Evolutionary conservation across 2,113 vertebrate species (phyloP), one percentile per base, ranked within the genome.

Genomic region (Trogon surrucura): DNA sequence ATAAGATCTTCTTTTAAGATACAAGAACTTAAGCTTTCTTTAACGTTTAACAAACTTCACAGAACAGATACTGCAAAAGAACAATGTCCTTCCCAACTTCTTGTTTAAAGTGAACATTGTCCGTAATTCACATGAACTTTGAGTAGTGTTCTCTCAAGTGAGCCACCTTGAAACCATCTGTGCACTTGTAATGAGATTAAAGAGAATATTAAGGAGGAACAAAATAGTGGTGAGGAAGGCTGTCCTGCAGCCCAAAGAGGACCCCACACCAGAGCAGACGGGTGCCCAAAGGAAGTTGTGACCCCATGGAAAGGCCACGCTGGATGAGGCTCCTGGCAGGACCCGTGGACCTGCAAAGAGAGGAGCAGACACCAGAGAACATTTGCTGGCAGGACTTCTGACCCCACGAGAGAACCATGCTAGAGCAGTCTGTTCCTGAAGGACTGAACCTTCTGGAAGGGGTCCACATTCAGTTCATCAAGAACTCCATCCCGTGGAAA

Each of bases 1-100:
- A 99, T 99, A 99, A 99, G 98, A 97, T 98, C 98, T 98, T 98
- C 96, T 98, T 98, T 98, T 98, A 98, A 99, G 98, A 99, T 99
- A 99, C 98, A 98, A 98, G 98, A 99, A 98, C 97, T 98, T 98
- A 98, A 98, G 98, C 98, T 98, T 98, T 98, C 98, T 97, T 98
- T 98, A 98, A 41, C 96, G 97, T 98, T 97, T 98, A 97, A 98
- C 98, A 98, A 98, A 98, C 98, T 98, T 98, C 98, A 98, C 98
- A 98, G 98, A 98, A 98, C 98, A 98, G 97, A 97, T 96, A 98
- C 97, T 98, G 98, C 97, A 97, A 98, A 98, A 97, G 98, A 98
- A 98, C 98, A 98, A 98, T 96, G 89, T 97, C 96, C 94, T 88
- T 89, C 91, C 93, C 77, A 77, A 93, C 85, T 85, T 96, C 89